Percentiles rank a stretch among this genome's conserved stretches.
phyloP scores from a whole-genome alignment of 2,797 vertebrate genomes.

The Crossoptilon crossoptilon region DNA sequence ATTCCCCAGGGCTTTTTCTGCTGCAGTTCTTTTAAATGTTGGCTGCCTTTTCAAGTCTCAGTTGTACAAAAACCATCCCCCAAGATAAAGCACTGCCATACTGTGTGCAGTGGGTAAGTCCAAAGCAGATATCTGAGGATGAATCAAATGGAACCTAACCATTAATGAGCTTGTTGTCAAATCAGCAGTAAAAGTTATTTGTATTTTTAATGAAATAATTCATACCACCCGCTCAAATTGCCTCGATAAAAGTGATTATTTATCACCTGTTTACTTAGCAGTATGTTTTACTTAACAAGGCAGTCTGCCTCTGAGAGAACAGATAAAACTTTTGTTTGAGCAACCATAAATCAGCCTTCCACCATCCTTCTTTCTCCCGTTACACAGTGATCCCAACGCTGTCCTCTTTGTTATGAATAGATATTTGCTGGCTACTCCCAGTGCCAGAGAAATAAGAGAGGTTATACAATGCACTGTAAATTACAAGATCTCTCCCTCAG shows the following conservation, averaged over 20 bases:
- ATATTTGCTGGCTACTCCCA: conserved; percentile 29
- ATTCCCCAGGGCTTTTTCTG: not conserved
- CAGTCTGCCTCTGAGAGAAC: conserved; percentile 18
- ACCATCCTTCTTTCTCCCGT: conserved; percentile 10
- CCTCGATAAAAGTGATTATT: not conserved
- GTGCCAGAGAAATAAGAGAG: conserved; percentile 19
- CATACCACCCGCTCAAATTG: not conserved
- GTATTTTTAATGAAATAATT: conserved; percentile 4
- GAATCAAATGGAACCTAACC: not conserved
- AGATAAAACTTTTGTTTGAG: conserved; percentile 24
- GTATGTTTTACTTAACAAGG: conserved; percentile 25
- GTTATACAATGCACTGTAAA: conserved; percentile 34
- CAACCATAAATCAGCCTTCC: not conserved
- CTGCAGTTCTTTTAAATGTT: not conserved
- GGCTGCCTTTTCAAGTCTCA: not conserved
- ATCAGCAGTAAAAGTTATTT: conserved; percentile 18
- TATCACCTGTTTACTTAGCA: not conserved
- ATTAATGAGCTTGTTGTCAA: conserved; percentile 5
- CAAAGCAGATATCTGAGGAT: not conserved
- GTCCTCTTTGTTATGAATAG: conserved; percentile 31
- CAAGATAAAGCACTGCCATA: not conserved
- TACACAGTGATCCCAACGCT: conserved; percentile 21
- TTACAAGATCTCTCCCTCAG: not conserved
- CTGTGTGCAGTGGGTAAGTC: not conserved
- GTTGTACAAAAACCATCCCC: not conserved